A percentile compares a stretch with the other conserved stretches of the same genome.
Conservation (phyloP, 2,888 invertebrate species). For the Chaetogeoica ovagalla region DNA sequence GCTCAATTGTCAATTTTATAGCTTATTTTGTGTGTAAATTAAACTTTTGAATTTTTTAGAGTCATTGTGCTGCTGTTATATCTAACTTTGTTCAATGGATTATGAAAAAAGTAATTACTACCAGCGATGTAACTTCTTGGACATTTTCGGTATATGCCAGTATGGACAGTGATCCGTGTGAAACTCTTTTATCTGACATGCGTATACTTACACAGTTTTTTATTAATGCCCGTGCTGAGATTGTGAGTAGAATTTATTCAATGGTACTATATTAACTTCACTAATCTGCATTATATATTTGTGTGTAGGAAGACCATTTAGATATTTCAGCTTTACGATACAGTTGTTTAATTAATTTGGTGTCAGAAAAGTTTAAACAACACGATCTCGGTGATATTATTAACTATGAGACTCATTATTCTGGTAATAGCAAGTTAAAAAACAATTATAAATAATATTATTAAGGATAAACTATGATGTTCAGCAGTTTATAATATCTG, state of each 20-base stretch:
- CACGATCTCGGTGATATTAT: constrained; percentile 46
- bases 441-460: not conserved
- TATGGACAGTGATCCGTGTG: constrained; percentile 48
- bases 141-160: constrained; percentile 29
- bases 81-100: constrained; percentile 45
- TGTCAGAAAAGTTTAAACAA: constrained; percentile 47
- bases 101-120: constrained; percentile 22
- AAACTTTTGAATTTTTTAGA: not conserved
- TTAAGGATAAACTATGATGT: not conserved
- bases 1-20: not conserved
- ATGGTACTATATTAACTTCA: not conserved
- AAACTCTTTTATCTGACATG: constrained; percentile 44
- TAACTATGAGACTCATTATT: constrained; percentile 44
- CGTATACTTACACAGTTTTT: constrained; percentile 40
- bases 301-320: constrained; percentile 42
- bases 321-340: constrained; percentile 40
- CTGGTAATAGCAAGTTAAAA: constrained; percentile 22
- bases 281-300: not conserved
- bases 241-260: constrained; percentile 10
- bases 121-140: constrained; percentile 43
- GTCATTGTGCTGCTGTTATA: constrained; percentile 32
- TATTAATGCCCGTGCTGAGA: constrained; percentile 37
- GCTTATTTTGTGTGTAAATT: not conserved
- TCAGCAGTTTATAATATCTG: not conserved
- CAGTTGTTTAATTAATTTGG: constrained; percentile 43